Evolutionary conservation across 2,797 vertebrate species (phyloP).

Genomic region (Argya squamiceps): DNA sequence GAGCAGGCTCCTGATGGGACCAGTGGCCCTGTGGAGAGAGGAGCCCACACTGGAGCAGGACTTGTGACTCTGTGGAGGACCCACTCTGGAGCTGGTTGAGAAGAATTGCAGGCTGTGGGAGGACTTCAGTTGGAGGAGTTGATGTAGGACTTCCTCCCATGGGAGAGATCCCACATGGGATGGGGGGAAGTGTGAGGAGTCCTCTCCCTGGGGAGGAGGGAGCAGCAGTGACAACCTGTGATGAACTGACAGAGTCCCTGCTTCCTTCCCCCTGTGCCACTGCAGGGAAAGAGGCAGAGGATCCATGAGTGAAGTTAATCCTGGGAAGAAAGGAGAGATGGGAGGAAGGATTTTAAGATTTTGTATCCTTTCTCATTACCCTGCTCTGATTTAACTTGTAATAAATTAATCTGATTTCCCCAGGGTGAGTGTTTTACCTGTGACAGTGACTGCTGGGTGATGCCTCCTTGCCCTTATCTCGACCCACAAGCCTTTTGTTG

Average conservation of each 20-base stretch:
- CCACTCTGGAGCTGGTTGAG: neutral
- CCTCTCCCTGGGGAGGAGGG: neutral
- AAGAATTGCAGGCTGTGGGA: neutral
- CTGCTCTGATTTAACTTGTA: neutral
- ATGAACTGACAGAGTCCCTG: neutral
- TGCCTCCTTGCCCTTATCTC: neutral
- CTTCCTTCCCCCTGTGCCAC: neutral
- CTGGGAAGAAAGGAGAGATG: neutral
- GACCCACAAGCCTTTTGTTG: neutral
- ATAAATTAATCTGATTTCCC: neutral
- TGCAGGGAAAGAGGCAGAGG: neutral
- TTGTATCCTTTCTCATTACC: neutral
- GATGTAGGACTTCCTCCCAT: too few species aligned
- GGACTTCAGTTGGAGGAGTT: neutral
- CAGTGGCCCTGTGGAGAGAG: neutral
- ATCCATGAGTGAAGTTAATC: neutral
- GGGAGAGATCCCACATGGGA: fast-evolving
- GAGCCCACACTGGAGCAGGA: neutral
- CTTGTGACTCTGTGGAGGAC: neutral
- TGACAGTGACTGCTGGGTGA: neutral
- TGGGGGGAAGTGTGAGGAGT: neutral
- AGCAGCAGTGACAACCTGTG: neutral
- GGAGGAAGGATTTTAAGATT: neutral
- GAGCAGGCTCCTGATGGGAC: neutral
- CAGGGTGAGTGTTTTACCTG: neutral